Base-by-base conservation (phyloP, 1,140 invertebrate species). In the Ceratitis capitata region DNA sequence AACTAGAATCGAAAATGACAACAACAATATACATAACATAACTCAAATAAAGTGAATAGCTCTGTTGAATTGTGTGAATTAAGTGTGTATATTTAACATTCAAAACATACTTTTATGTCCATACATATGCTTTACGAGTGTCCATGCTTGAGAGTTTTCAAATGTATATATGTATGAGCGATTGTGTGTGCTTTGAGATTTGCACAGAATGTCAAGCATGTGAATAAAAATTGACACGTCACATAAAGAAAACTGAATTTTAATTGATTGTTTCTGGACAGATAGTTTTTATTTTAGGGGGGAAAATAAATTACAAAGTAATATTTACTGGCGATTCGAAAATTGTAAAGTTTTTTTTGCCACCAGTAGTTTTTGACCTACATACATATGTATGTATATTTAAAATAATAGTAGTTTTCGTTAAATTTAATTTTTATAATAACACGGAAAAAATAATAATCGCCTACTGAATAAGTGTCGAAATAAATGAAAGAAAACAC, bases 1-100 rank as follows among this genome's bases (percentile, higher is more conserved):
- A 78, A 78, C 16, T 35, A 45, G 69, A 45, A 78, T 3, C 69
- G 35, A 78, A 45, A 78, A n/a, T 78, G 69, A 78, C 69, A 78
- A 78, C 7, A 78, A n/a, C n/a, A n/a, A n/a, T n/a, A n/a, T n/a
- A n/a, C n/a, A n/a, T n/a, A n/a, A n/a, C n/a, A n/a, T n/a, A n/a
- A n/a, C n/a, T n/a, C 32, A 78, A 78, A 78, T n/a, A 74, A 78
- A 26, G 9, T 3, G 23, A 35, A n/a, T 14, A 78, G 45, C 32
- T n/a, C 61, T 9, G 61, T 16, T 6, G 61, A 69, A 69, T 69
- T 69, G 61, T 35, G 32, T 69, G 61, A 69, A 16, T 39, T 69
- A 69, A 32, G 16, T 32, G n/a, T 16, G 39, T 35, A 32, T 16
- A 16, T 16, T 64, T 32, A 39, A 42, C 16, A 74, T 39, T 74